Base-by-base conservation (phyloP, 2,888 invertebrate genomes). In the Griposia aprilina region DNA sequence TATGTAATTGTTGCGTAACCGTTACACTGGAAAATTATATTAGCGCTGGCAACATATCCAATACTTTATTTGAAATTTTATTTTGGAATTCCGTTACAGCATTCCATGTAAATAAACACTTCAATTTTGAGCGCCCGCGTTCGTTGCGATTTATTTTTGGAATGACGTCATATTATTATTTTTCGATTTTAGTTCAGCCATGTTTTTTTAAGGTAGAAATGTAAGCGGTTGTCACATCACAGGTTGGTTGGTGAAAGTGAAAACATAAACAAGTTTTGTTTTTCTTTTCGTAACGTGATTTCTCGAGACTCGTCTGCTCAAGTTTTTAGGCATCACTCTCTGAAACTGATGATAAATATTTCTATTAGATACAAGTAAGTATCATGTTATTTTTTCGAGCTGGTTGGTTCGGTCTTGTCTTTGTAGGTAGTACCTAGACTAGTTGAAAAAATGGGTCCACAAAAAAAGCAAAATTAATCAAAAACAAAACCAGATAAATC, bases 231-330 rank as follows among this genome's bases (percentile, higher is more conserved):
- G 57, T 72, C 68, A 81, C 55, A 60, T 72, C 60, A 65, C 60
- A 66, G 62, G 30, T 77, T 66, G 50, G 41, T 62, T 62, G 57
- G 68, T 45, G 80, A 90, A 87, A 90, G 90, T 87, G 81, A 80
- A 87, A 82, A 86, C 67, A 52, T 68, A 72, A 80, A 82, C 81
- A 59, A 52, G 80, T 84, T 84, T 82, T 82, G 67, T 86, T 87
- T 88, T 90, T 72, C 80, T 80, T 81, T 77, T 79, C 60, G 72
- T 78, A 80, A 81, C 66, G 69, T 69, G 76, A 86, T 89, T 88
- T 81, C 88, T 83, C 55, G 41, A 78, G 74, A 72, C 72, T 50
- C 74, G 71, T 81, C 73, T 81, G 55, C 60, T 71, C 1, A 52
- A 50, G 55, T 63, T 85, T 76, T 65, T 50, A 59, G n/a, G 45